phyloP scores from a whole-genome alignment of 2,888 invertebrate species.

The Parasteatoda lunata region DNA sequence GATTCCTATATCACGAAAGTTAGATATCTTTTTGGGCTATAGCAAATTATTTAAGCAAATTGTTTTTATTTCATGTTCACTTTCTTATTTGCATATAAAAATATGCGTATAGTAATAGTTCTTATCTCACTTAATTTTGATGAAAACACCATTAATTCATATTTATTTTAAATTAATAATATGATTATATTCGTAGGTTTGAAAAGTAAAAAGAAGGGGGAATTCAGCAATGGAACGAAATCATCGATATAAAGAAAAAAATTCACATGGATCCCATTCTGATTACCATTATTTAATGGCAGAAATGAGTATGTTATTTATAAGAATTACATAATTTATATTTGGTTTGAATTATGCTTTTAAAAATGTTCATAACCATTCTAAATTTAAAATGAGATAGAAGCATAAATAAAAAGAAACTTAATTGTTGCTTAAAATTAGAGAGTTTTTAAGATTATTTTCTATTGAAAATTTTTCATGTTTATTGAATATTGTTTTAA shows the following conservation, averaged over 20 bases:
- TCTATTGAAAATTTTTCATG: background rate
- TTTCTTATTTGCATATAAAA: too few species aligned
- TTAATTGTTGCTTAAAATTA: background rate
- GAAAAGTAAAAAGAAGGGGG: background rate
- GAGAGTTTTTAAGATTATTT: background rate
- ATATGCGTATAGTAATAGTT: too few species aligned
- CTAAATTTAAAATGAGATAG: too few species aligned
- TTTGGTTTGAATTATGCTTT: too few species aligned
- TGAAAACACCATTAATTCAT: background rate
- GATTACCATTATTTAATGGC: slow-evolving; percentile 67
- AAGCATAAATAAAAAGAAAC: too few species aligned
- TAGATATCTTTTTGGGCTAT: too few species aligned
- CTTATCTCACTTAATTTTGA: too few species aligned
- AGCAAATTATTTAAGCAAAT: too few species aligned
- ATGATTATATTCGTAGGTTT: background rate
- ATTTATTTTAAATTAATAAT: background rate
- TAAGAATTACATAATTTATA: background rate
- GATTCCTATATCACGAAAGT: too few species aligned
- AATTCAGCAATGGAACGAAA: slow-evolving; percentile 47
- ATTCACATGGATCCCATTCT: slow-evolving; percentile 36
- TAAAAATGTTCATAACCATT: too few species aligned
- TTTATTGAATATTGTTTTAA: background rate
- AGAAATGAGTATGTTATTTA: slow-evolving; percentile 62
- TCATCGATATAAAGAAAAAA: slow-evolving; percentile 46
- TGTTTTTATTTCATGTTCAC: too few species aligned